Base-by-base conservation (phyloP, 2,888 invertebrate genomes). In the Tromatobia lineatoria region DNA sequence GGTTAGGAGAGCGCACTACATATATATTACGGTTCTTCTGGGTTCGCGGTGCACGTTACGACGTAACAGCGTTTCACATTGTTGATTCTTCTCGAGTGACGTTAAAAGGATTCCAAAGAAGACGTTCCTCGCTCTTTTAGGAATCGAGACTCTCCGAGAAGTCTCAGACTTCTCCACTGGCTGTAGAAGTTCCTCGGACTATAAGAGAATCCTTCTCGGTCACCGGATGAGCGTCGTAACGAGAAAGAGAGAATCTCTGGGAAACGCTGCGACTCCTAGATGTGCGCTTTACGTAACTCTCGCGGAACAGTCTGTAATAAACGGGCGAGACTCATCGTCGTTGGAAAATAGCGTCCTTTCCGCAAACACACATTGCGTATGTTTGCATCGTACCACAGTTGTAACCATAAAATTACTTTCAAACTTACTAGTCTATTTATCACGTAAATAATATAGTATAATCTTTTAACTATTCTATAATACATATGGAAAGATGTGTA, bases 41-140 rank as follows among this genome's bases (percentile, higher is more conserved):
- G 0, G 13, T 64, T 64, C 20, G 64, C 42, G 38, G 20, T 42
- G 18, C 23, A 38, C 29, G 3, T 1, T 45, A 42, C 59, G 71
- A 74, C 73, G 78, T 74, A 78, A 78, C 78, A 61, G 59, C 29
- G 57, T 74, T 74, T 82, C 82, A 69, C 78, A 78, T 78, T 82
- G 82, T 82, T 69, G 67, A 69, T 73, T 74, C 52, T 69, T 74
- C 47, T 50, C 69, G 61, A n/a, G 50, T n/a, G 69, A 42, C 50
- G 59, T 42, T 29, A 13, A 52, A 50, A 76, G 45, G n/a, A 59
- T 61, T 57, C 25, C 54, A 69, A 0, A 47, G 64, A 20, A 38
- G 64, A 64, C 20, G 47, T 57, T 66, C 50, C 8, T 54, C 23
- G 54, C 57, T 69, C 34, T 34, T 42, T 54, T 18, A 50, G 78